Evolutionary conservation across 2,888 invertebrate species (phyloP), one percentile per base, ranked within the genome.

Genomic region (Tineola bisselliella): DNA sequence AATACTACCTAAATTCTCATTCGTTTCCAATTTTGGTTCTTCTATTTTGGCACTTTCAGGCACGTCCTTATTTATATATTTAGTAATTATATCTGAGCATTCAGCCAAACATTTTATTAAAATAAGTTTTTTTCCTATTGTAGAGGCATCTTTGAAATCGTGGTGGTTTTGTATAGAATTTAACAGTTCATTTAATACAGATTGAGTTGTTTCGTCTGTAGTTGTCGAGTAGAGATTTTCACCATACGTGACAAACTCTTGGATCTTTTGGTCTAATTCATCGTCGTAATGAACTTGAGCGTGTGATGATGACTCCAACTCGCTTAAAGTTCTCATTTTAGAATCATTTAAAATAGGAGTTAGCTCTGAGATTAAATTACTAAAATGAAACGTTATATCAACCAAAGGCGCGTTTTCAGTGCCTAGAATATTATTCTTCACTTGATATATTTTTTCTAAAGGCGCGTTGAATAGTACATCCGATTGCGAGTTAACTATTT

Each of bases 101-200:
- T 83, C 81, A 59, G 79, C 73, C 25, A 86, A 64, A 67, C 78
- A 81, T 70, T 83, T 80, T 0, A 82, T 62, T 60, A 82, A 61
- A 33, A 86, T 78, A 15, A 84, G 68, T 1, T 67, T 70, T 66
- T 79, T 80, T 1, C 79, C 78, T 17, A 70, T 70, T 8, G 77
- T 76, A 8, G 64, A 66, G 0, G 79, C 76, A 63, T 76, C 72
- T 69, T 75, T 78, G 61, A 72, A 79, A 54, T 77, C 73, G 62
- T 75, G 67, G 66, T 83, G 76, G 64, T 75, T 76, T 38, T 70
- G 67, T 59, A 83, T 67, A 63, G 77, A 77, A 12, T 15, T 60
- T 19, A 67, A 64, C 44, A 81, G 43, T 60, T 72, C 72, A 19
- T 69, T 63, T 12, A 79, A 61, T 17, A 73, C 62, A 60, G 65